phyloP scores from a whole-genome alignment of 53 echinoderm and acorn worm species.

The Zoroaster sp. region DNA sequence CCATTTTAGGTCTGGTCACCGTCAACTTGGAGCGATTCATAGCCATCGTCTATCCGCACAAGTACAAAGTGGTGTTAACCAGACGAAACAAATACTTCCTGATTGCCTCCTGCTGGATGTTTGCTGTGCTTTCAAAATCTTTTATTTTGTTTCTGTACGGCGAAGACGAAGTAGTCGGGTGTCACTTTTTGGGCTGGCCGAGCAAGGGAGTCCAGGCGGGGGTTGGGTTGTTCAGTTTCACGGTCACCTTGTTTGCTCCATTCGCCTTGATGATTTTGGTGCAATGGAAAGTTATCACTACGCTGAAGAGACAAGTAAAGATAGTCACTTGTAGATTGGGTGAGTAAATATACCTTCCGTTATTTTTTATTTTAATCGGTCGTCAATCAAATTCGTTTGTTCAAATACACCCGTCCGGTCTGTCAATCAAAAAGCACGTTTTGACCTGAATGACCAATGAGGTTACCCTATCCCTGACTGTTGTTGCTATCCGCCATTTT shows the following conservation, averaged over 20 bases:
- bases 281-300: not conserved
- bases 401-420: too few species aligned
- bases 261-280: not conserved
- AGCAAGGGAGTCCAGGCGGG: not conserved
- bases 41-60: constrained; percentile 45
- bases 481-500: too few species aligned
- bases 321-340: not conserved
- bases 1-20: constrained; percentile 18
- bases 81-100: not conserved
- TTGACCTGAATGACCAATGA: too few species aligned
- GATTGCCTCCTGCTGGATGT: not conserved
- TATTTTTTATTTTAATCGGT: too few species aligned
- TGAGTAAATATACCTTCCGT: not conserved
- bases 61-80: not conserved
- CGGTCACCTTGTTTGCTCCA: not conserved
- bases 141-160: not conserved
- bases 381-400: not conserved
- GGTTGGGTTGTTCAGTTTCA: not conserved
- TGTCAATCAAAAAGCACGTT: too few species aligned
- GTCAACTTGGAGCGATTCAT: constrained; percentile 48
- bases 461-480: too few species aligned
- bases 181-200: not conserved
- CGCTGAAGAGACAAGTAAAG: not conserved
- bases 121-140: not conserved
- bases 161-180: not conserved